Conservation (phyloP, 2,888 invertebrate species). For the Lasioglossum marginatum region DNA sequence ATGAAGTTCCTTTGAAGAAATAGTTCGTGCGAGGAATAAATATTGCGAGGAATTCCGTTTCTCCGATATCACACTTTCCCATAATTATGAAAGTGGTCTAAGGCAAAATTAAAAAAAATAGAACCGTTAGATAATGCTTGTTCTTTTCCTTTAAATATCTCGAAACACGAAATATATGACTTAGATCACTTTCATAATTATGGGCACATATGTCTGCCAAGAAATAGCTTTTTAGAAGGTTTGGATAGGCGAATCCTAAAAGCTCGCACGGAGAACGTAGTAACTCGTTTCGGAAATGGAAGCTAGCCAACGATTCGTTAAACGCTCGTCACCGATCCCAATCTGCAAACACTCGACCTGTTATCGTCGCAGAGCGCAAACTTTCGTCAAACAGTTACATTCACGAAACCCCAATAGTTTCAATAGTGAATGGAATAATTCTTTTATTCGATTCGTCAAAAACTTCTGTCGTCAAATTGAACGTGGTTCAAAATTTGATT, state of each 20-base stretch:
- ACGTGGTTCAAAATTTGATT: too few relatives aligned
- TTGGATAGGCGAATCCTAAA: background rate
- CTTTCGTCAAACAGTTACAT: too few relatives aligned
- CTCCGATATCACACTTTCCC: background rate
- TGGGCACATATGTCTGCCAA: background rate
- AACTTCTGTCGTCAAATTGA: too few relatives aligned
- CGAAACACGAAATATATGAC: too few relatives aligned
- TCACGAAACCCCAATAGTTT: background rate
- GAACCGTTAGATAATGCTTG: too few relatives aligned
- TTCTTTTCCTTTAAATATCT: too few relatives aligned
- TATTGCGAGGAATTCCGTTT: background rate
- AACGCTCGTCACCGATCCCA: conserved; percentile 9
- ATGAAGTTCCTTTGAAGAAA: conserved; percentile 3
- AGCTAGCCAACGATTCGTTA: background rate
- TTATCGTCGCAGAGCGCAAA: background rate
- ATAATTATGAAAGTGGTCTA: too few relatives aligned
- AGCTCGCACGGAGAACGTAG: background rate
- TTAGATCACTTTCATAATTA: too few relatives aligned
- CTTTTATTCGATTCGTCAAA: too few relatives aligned
- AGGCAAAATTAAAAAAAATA: too few relatives aligned
- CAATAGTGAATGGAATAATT: too few relatives aligned
- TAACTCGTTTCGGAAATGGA: conserved; percentile 4
- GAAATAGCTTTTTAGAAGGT: background rate
- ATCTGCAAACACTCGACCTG: background rate
- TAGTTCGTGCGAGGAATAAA: conserved; percentile 38